Base-by-base conservation (phyloP, 1,140 invertebrate species). In the Cataglyphis hispanica region DNA sequence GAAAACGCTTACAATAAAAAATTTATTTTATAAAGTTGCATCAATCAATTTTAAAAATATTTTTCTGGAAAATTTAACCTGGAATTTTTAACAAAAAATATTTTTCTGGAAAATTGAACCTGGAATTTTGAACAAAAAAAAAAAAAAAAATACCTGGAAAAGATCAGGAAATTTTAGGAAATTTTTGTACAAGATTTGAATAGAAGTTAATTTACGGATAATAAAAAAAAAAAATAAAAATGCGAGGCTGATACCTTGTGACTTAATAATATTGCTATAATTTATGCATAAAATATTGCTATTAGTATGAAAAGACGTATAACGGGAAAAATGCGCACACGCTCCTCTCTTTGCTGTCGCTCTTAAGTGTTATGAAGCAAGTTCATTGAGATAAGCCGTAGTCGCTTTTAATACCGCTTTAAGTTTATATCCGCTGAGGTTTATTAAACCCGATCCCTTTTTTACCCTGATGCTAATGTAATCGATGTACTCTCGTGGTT, bases 381-480 rank as follows among this genome's bases (percentile, higher is more conserved):
- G 22, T 31, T 60, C 8, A 37, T 66, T 58, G 46, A 86, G 70
- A 50, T 80, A 60, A 88, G 46, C 81, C 3, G 58, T 53, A 40
- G 19, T 27, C 53, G 58, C 8, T 61, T 19, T 50, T 83, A 89
- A 81, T 88, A 72, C 19, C 64, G 63, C 63, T 76, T 83, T 70
- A 88, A 88, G 84, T 88, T 89, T 67, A 64, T 61, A 86, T 72
- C 50, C 76, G 58, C 6, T 61, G 11, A 43, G 56, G 75, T 88
- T 88, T 89, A 89, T 88, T 89, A 89, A 89, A 89, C 86, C 56
- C 56, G 61, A 89, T 86, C 76, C 56, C 84, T 75, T 76, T 76
- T 58, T 70, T 72, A 27, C 43, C 58, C 58, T 81, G 86, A 89
- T 86, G 83, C 86, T 88, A 89, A 89, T 86, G 64, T 86, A 88